Evolutionary conservation across 2,888 invertebrate species (phyloP), one percentile per base, ranked within the genome.

Genomic region (Neocrepidodera transversa): DNA sequence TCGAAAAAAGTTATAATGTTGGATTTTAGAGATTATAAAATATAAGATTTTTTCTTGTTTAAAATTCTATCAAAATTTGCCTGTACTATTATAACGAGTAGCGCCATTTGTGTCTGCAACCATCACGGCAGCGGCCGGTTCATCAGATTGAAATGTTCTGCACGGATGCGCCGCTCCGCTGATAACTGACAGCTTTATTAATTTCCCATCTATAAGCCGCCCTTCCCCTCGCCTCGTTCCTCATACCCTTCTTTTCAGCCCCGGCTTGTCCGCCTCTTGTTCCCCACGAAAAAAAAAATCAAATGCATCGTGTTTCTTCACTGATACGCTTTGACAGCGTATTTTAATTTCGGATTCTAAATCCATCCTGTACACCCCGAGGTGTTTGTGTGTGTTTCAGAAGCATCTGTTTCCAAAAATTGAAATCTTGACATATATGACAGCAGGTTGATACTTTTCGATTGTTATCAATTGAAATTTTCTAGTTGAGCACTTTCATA

Each of bases 141-240:
- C 71, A 74, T 74, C 74, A 74, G 79, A 81, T 81, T 81, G 81
- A 81, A 81, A 80, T 78, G 81, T 81, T 82, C 79, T 78, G 78
- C 78, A 70, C 71, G 71, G 73, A 70, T 74, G 76, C 72, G 67
- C 69, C 70, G 66, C 66, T 59, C 26, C 79, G 78, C 82, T 82
- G 83, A 84, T 84, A 85, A 86, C 85, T 87, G 87, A 87, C 87
- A 86, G 86, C 86, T 87, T 87, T 87, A 87, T 87, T 87, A 87
- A 87, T 87, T 87, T 86, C 83, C 82, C 84, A 82, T 84, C 81
- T 79, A 79, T 69, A 68, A 68, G 62, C 65, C 60, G 66, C 68
- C 63, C 73, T n/a, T n/a, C n/a, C n/a, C n/a, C n/a, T n/a, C n/a
- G n/a, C 45, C 63, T 63, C 49, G 59, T 60, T 58, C 58, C 64